phyloP scores from a whole-genome alignment of 2,797 vertebrate genomes.

The Carduelis carduelis region DNA sequence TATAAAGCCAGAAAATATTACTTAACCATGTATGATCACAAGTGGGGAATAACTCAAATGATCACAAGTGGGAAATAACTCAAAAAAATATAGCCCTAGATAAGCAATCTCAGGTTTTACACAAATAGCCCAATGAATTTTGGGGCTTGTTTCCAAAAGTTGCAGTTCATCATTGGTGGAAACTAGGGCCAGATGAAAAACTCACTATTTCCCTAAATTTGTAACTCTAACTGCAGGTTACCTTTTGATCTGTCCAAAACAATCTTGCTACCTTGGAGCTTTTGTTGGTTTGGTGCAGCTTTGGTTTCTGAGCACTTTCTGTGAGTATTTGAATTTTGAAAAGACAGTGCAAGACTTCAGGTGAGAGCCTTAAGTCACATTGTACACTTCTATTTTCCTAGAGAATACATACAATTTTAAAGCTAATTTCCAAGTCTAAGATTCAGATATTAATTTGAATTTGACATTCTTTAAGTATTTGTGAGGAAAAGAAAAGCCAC shows the following conservation, averaged over 20 bases:
- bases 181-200: neutral
- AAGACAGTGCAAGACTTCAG: neutral
- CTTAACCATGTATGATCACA: neutral
- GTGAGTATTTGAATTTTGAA: neutral
- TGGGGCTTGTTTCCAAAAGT: neutral
- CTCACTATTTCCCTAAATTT: neutral
- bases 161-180: neutral
- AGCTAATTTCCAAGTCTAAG: neutral
- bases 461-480: neutral
- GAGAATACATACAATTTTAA: neutral
- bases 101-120: constrained; percentile 16
- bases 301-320: neutral
- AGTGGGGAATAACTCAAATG: neutral
- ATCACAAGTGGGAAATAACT: neutral
- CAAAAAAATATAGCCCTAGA: neutral
- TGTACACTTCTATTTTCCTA: neutral
- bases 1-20: neutral
- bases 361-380: neutral
- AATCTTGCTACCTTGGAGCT: neutral
- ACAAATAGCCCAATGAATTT: neutral
- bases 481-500: neutral
- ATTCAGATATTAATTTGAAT: neutral
- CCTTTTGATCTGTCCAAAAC: neutral
- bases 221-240: neutral
- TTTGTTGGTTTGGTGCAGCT: neutral